A percentile compares a stretch with the other conserved stretches of the same genome.
phyloP scores from a whole-genome alignment of 2,888 invertebrate genomes.

The Amblyteles armatorius region DNA sequence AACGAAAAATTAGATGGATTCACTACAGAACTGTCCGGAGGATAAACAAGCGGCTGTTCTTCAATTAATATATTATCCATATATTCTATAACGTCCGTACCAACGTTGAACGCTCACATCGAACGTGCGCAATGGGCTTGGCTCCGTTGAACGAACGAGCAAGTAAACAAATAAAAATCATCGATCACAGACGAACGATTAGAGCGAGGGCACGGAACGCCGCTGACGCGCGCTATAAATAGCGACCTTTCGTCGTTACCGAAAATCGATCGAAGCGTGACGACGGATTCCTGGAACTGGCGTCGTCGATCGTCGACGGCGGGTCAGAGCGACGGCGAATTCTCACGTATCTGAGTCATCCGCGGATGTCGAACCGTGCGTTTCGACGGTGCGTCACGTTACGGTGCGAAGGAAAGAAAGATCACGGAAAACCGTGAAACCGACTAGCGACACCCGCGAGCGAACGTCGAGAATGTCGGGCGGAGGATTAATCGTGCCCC shows the following conservation, averaged over 20 bases:
- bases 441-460: too few species aligned
- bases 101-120: too few species aligned
- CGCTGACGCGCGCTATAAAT: neutral
- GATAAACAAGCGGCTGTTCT: too few species aligned
- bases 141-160: too few species aligned
- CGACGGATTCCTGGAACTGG: neutral
- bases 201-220: neutral
- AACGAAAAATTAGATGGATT: too few species aligned
- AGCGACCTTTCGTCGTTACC: neutral
- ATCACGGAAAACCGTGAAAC: neutral
- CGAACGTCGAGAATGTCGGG: conserved; percentile 3
- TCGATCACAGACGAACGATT: too few species aligned
- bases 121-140: too few species aligned
- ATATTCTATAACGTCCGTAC: neutral
- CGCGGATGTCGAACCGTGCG: conserved; percentile 34
- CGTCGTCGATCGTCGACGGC: conserved; percentile 41
- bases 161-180: too few species aligned
- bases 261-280: conserved; percentile 39
- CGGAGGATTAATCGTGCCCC: conserved; percentile 38
- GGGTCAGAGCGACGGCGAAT: conserved; percentile 58
- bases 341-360: conserved; percentile 65
- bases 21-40: too few species aligned
- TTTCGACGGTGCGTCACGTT: conserved; percentile 60
- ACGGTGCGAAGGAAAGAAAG: conserved; percentile 10
- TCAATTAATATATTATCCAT: too few species aligned